A percentile compares a stretch with the other conserved stretches of the same genome.
Evolutionary conservation across 2,797 vertebrate species (phyloP).

Genomic region (Psittacula echo): DNA sequence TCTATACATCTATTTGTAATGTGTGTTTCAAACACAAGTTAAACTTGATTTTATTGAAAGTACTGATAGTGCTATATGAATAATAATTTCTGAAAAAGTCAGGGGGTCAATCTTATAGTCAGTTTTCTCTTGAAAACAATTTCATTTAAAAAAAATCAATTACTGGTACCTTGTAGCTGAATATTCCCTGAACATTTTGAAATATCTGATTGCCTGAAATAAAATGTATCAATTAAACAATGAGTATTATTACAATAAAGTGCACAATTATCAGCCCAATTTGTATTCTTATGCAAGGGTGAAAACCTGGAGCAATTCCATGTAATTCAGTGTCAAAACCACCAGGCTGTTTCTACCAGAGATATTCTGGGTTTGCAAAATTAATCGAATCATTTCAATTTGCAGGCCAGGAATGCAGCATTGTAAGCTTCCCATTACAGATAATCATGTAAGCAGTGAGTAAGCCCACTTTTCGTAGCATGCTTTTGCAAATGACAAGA

Average conservation of each 20-base stretch:
- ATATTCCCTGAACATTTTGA: not conserved
- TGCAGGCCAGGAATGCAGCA: not conserved
- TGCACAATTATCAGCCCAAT: not conserved
- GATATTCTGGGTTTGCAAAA: not conserved
- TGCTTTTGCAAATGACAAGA: not conserved
- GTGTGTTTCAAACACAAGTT: constrained; percentile 81
- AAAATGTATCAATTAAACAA: not conserved
- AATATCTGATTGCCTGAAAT: not conserved
- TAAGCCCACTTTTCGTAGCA: not conserved
- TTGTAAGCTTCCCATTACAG: not conserved
- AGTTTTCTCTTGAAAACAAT: constrained; percentile 47
- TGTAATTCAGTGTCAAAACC: not conserved
- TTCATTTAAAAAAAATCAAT: not conserved
- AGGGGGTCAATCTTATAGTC: constrained; percentile 52
- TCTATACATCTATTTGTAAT: constrained; percentile 85
- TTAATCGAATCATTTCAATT: not conserved
- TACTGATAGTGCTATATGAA: constrained; percentile 67
- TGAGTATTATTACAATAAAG: not conserved
- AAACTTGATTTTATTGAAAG: constrained; percentile 77
- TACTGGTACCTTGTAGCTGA: not conserved
- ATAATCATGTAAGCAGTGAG: not conserved
- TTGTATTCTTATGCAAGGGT: not conserved
- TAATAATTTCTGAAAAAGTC: constrained; percentile 65
- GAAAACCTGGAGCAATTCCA: not conserved
- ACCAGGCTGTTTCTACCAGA: not conserved